Conservation (phyloP, 2,113 vertebrate species). For the Muscicapa adusta region DNA sequence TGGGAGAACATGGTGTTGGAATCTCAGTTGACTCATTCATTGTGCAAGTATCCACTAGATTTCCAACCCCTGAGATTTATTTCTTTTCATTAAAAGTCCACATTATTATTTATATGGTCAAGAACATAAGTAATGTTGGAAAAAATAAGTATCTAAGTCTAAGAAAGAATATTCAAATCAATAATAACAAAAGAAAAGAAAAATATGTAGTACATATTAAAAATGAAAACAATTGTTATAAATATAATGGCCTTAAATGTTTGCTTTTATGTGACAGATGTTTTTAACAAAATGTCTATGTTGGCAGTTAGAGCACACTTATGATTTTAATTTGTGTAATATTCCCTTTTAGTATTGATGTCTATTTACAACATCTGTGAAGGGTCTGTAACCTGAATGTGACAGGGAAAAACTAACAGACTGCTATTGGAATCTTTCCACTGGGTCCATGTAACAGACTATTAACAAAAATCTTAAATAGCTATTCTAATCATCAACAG, state of each 20-base stretch:
- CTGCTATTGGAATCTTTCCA: slow-evolving; percentile 69
- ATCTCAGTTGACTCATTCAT: slow-evolving; percentile 8
- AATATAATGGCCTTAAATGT: slow-evolving; percentile 58
- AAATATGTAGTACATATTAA: slow-evolving; percentile 59
- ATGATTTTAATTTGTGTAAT: slow-evolving; percentile 74
- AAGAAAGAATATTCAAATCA: slow-evolving; percentile 56
- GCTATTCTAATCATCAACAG: slow-evolving; percentile 72
- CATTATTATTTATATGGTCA: slow-evolving; percentile 13
- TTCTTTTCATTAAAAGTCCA: slow-evolving; percentile 23
- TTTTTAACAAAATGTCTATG: slow-evolving; percentile 71
- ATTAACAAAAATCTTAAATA: slow-evolving; percentile 77
- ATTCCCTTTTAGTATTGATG: slow-evolving; percentile 67
- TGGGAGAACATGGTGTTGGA: background rate
- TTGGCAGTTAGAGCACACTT: slow-evolving; percentile 67
- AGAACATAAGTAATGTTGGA: slow-evolving; percentile 3
- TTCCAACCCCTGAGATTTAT: slow-evolving; percentile 31
- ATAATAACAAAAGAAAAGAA: slow-evolving; percentile 54
- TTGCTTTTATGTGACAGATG: slow-evolving; percentile 76
- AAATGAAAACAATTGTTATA: slow-evolving; percentile 68
- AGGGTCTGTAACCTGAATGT: slow-evolving; percentile 72
- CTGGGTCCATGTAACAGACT: slow-evolving; percentile 61
- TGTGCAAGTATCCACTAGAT: slow-evolving; percentile 6
- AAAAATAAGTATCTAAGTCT: slow-evolving; percentile 35
- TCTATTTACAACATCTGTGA: slow-evolving; percentile 72
- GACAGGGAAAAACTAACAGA: slow-evolving; percentile 71